Percentiles rank a stretch among this genome's conserved stretches.
phyloP scores from a whole-genome alignment of 2,888 invertebrate species.

The Trissolcus brochymenae region DNA sequence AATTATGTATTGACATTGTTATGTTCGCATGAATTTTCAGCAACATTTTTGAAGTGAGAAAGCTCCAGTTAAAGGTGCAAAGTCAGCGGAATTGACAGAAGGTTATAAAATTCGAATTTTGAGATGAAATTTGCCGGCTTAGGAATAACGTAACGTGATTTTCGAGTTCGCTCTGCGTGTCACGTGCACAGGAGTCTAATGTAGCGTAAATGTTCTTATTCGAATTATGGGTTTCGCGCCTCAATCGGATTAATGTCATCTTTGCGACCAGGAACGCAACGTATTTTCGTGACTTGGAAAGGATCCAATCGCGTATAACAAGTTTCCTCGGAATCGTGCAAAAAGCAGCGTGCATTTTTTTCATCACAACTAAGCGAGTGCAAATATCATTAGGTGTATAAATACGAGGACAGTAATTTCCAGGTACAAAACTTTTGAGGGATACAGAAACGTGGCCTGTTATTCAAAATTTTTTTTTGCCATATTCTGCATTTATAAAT shows the following conservation, averaged over 20 bases:
- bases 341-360: conserved; percentile 24
- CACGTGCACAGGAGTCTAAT: conserved; percentile 21
- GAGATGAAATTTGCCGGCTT: too few species aligned
- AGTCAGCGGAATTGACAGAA: background rate
- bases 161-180: background rate
- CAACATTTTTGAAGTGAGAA: background rate
- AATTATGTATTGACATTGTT: background rate
- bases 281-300: conserved; percentile 51
- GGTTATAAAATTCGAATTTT: too few species aligned
- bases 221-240: conserved; percentile 58
- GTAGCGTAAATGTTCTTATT: conserved; percentile 51
- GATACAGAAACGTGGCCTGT: conserved; percentile 6
- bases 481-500: background rate
- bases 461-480: conserved; percentile 10
- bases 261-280: conserved; percentile 26
- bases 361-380: conserved; percentile 24
- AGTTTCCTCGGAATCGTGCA: conserved; percentile 32
- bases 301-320: conserved; percentile 38
- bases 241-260: conserved; percentile 59
- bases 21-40: background rate
- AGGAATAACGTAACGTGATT: too few species aligned
- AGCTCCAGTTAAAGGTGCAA: background rate
- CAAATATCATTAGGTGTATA: conserved; percentile 19
- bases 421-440: conserved; percentile 2
- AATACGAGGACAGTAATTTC: conserved; percentile 18